Evolutionary conservation across 2,113 vertebrate genomes (phyloP).

Genomic region (Scalopus aquaticus): DNA sequence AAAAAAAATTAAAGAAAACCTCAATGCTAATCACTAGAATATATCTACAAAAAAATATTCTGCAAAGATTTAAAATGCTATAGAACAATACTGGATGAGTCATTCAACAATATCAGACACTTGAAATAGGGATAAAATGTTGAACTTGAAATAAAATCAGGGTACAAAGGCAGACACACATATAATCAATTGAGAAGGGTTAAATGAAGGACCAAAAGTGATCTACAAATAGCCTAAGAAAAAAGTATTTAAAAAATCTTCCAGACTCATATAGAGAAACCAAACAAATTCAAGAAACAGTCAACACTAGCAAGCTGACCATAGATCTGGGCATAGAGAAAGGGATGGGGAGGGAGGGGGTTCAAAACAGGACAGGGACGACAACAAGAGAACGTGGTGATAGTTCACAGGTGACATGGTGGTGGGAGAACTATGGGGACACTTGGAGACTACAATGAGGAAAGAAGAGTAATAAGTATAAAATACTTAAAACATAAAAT

Average conservation of each 20-base stretch:
- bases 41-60: not conserved
- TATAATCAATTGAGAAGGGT: slow-evolving; percentile 10
- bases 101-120: not conserved
- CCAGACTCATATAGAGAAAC: no score
- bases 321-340: no score
- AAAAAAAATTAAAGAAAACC: not conserved
- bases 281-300: no score
- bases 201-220: not conserved
- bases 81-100: not conserved
- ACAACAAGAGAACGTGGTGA: no score
- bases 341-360: no score
- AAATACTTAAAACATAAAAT: not conserved
- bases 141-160: not conserved
- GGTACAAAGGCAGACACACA: not conserved
- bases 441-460: no score
- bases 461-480: no score
- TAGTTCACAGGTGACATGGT: no score
- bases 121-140: not conserved
- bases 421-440: no score
- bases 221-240: not conserved
- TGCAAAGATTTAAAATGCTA: slow-evolving; percentile 3
- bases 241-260: not conserved
- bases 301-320: no score
- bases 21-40: not conserved
- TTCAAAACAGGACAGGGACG: no score